Evolutionary conservation across 2,113 vertebrate species (phyloP).

Genomic region (Maccullochella peelii): DNA sequence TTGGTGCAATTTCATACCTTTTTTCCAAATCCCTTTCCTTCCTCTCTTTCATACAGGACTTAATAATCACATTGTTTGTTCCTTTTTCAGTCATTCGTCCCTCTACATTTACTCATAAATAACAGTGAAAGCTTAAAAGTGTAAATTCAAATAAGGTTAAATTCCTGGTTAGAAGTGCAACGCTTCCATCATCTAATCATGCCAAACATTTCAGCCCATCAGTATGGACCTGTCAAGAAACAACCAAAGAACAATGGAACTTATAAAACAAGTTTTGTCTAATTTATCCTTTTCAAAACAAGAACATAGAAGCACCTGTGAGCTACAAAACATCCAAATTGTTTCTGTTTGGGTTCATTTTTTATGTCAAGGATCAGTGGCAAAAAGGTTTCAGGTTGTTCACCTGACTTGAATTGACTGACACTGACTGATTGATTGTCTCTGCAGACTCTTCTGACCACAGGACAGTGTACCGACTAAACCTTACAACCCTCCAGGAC

Average conservation of each 20-base stretch:
- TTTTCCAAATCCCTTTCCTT: neutral
- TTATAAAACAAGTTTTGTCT: constrained; percentile 17
- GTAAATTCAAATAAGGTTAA: constrained; percentile 19
- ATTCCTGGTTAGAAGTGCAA: neutral
- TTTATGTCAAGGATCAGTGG: neutral
- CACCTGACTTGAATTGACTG: constrained; percentile 46
- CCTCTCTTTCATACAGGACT: neutral
- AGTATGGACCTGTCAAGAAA: constrained; percentile 14
- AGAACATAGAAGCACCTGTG: constrained; percentile 18
- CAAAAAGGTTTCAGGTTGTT: constrained; percentile 2
- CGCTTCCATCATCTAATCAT: constrained; percentile 22
- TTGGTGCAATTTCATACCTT: constrained; percentile 9
- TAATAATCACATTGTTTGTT: constrained; percentile 2
- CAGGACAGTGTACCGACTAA: constrained; percentile 86
- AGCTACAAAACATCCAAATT: constrained; percentile 6
- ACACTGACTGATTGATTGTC: constrained; percentile 60
- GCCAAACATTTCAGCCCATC: constrained; percentile 10
- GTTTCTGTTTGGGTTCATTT: neutral
- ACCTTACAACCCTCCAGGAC: constrained; percentile 91
- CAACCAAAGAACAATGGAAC: neutral
- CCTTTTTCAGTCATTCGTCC: constrained; percentile 3
- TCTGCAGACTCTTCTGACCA: constrained; percentile 64
- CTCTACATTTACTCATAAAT: neutral
- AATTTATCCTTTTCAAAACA: constrained; percentile 1
- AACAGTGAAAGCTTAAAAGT: neutral